Evolutionary conservation across 2,113 vertebrate species (phyloP).

Genomic region (Oostethus manadensis): DNA sequence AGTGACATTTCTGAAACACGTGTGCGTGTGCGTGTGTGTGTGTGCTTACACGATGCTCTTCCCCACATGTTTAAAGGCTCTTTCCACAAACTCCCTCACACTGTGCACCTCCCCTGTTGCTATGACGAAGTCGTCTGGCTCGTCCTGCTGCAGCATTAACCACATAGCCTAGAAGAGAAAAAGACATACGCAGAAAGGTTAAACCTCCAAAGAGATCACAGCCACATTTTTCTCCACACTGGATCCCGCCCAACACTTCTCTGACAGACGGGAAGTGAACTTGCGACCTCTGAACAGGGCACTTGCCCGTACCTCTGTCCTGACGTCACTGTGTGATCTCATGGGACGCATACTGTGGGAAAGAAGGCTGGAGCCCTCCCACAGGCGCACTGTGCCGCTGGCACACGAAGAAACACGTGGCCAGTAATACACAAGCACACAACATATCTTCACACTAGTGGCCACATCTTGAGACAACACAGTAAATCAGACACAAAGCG

Average conservation of each 20-base stretch:
- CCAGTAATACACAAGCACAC: constrained; percentile 17
- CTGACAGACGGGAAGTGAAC: constrained; percentile 65
- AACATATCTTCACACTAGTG: not conserved
- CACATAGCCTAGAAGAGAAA: constrained; percentile 88
- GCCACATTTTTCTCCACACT: constrained; percentile 37
- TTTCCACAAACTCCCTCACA: constrained; percentile 95
- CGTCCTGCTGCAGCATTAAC: constrained; percentile 89
- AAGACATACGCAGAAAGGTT: constrained; percentile 26
- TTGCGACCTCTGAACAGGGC: constrained; percentile 50
- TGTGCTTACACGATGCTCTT: constrained; percentile 94
- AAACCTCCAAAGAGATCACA: constrained; percentile 36
- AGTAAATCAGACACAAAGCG: constrained; percentile 4
- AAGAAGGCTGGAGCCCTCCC: constrained; percentile 62
- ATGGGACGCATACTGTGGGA: constrained; percentile 70
- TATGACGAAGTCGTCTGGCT: constrained; percentile 93
- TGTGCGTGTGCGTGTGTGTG: not conserved
- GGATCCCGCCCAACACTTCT: constrained; percentile 13
- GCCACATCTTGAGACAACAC: not conserved
- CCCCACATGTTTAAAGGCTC: constrained; percentile 84
- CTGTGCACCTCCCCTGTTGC: constrained; percentile 96
- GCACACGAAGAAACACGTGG: constrained; percentile 38
- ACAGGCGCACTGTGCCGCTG: constrained; percentile 45
- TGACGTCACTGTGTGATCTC: constrained; percentile 69
- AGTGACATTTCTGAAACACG: not conserved
- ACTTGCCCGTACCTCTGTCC: constrained; percentile 55